Conservation (phyloP, 1,140 invertebrate genomes). For the Aricia agestis region DNA sequence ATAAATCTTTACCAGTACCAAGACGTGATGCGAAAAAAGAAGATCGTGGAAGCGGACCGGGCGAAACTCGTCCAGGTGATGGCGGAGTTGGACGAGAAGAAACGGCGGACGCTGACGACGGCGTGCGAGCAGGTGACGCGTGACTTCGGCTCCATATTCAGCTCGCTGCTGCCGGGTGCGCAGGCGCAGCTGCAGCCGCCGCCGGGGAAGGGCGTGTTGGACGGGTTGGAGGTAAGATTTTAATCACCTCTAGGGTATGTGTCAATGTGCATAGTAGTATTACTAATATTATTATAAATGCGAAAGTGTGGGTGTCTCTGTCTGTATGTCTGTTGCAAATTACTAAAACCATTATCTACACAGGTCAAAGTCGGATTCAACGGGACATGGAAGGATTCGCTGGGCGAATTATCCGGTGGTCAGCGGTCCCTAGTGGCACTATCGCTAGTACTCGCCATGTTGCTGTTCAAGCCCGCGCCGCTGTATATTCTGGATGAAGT, state of each 20-base stretch:
- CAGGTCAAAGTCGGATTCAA: conserved; percentile 95
- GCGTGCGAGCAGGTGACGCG: conserved; percentile 91
- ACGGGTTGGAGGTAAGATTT: conserved; percentile 88
- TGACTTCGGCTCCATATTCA: conserved; percentile 98
- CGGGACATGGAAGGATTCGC: conserved; percentile 96
- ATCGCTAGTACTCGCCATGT: conserved; percentile 96
- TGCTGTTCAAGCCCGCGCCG: conserved; percentile 98
- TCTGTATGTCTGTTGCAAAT: no score
- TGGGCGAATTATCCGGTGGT: conserved; percentile 97
- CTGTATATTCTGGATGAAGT: conserved; percentile 99
- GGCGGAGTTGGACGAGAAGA: conserved; percentile 92
- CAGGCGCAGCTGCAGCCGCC: conserved; percentile 90
- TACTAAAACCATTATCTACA: neutral
- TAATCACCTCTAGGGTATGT: no score
- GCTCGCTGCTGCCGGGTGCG: conserved; percentile 92
- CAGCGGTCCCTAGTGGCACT: conserved; percentile 97
- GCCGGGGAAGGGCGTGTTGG: conserved; percentile 83
- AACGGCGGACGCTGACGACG: conserved; percentile 85
- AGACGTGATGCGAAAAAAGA: conserved; percentile 87
- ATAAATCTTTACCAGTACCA: conserved; percentile 75
- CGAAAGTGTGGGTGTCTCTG: no score
- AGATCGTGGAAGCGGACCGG: conserved; percentile 92
- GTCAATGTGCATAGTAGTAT: no score
- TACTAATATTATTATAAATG: no score
- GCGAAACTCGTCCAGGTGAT: conserved; percentile 89